These are phyloP conservation scores for Ips typographus DNA, from an alignment of 1,140 invertebrate genomes.

Conservation along the genomic window DNA sequence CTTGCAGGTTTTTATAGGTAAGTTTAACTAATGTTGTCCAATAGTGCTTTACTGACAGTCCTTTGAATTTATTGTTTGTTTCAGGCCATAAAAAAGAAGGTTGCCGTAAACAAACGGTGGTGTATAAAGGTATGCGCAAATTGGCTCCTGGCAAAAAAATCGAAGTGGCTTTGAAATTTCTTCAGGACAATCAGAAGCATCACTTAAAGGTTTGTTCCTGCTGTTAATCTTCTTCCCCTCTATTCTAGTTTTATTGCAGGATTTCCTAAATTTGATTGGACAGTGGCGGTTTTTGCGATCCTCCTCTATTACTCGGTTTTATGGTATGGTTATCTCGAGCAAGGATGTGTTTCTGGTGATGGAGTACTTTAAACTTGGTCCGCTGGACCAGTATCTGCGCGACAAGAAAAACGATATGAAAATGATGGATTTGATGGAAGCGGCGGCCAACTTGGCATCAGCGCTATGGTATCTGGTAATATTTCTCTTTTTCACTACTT, in stretches of 20 bases:
- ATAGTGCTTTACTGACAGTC: background rate
- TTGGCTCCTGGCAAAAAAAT: conserved; percentile 69
- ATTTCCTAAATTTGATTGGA: conserved; percentile 73
- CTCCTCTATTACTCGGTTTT: conserved; percentile 70
- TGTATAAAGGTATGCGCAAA: conserved; percentile 68
- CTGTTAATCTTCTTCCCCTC: background rate
- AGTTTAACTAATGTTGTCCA: conserved; percentile 28
- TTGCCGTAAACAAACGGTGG: conserved; percentile 60
- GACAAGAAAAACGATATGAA: conserved; percentile 59
- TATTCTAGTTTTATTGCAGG: conserved; percentile 54
- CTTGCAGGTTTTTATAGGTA: conserved; percentile 65
- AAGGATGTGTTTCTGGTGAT: conserved; percentile 73
- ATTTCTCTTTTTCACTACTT: background rate
- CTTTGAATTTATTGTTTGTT: background rate
- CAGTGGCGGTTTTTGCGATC: conserved; percentile 76
- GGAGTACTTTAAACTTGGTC: conserved; percentile 76
- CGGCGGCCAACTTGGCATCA: conserved; percentile 71
- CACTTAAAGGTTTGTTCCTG: conserved; percentile 55
- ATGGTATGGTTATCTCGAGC: conserved; percentile 70
- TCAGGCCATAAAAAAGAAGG: background rate
- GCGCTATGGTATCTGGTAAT: conserved; percentile 77
- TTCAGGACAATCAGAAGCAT: conserved; percentile 65
- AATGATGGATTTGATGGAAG: conserved; percentile 74
- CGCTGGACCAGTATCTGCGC: conserved; percentile 72
- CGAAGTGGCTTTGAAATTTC: conserved; percentile 72